Evolutionary conservation across 1,140 invertebrate genomes (phyloP), one percentile per base, ranked within the genome.

Genomic region (Melanaphis sacchari): DNA sequence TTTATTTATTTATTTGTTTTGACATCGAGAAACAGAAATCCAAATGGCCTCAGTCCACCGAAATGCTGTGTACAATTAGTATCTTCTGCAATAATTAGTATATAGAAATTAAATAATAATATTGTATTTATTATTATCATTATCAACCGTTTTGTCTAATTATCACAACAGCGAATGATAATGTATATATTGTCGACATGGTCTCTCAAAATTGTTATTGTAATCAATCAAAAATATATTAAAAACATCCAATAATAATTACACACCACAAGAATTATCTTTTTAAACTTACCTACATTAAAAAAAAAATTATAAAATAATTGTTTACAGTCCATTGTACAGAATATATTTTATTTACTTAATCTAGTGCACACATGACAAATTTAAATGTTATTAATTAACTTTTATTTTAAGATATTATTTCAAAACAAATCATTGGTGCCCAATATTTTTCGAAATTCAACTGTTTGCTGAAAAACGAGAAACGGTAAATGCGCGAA

Each of bases 1-100:
- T 31, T 54, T 26, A 54, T 89, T 54, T 54, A 38, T 89, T 89
- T 89, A 54, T 89, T 89, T 54, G 88, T 93, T 93, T 93, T 93
- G 81, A 84, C 43, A 41, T 84, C 46, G 91, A 49, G 36, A 22
- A 36, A 85, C 52, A 36, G 26, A 92, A 40, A 93, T 93, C 18
- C 22, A 22, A 93, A 54, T 41, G 22, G 90, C 21, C 40, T 46
- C 66, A 21, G 15, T n/a, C 41, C 41, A 21, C 24, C 43, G 24
- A 15, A 40, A 40, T 36, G 59, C n/a, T 18, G 31, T 21, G 7
- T 52, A 52, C n/a, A 66, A n/a, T 76, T 84, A 18, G 76, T 41
- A 41, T 38, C 9, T 66, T 5, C n/a, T 66, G 9, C 59, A 76
- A n/a, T 76, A 15, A n/a, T 26, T 26, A 54, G 24, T 54, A 54